Percentiles rank a stretch among this genome's conserved stretches.
These are phyloP conservation scores for Pinctada fucata DNA, from an alignment of 2,888 invertebrate genomes.

Conservation along the genomic window DNA sequence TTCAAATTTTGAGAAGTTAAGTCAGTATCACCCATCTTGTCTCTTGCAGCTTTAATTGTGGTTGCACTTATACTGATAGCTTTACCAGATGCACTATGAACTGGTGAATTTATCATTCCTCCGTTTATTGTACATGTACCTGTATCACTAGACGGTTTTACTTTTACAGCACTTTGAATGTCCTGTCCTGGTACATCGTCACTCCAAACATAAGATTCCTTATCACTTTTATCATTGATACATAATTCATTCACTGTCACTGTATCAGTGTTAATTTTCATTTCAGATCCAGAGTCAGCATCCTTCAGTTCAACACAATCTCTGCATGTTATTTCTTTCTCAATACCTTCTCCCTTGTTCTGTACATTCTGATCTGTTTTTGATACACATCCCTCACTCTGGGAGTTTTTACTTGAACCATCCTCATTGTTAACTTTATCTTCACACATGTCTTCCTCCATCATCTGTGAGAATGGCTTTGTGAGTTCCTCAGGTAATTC, in stretches of 20 bases:
- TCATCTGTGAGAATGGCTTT: too few relatives aligned
- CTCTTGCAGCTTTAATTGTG: constrained; percentile 34
- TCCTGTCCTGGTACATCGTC: constrained; percentile 55
- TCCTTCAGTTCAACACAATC: constrained; percentile 33
- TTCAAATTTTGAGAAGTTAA: background rate
- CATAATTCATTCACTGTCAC: constrained; percentile 36
- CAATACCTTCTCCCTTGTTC: too few relatives aligned
- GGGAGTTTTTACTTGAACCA: too few relatives aligned
- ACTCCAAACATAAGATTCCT: constrained; percentile 27
- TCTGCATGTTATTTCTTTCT: constrained; percentile 39
- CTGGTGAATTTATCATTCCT: background rate
- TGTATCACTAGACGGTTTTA: constrained; percentile 46
- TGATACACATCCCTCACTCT: too few relatives aligned
- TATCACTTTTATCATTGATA: too few relatives aligned
- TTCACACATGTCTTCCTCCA: background rate
- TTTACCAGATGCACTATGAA: constrained; percentile 44
- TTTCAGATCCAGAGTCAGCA: constrained; percentile 42
- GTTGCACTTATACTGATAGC: constrained; percentile 24
- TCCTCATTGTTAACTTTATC: too few relatives aligned
- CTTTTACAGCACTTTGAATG: constrained; percentile 41
- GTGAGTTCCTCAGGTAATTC: too few relatives aligned
- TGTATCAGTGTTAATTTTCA: constrained; percentile 40
- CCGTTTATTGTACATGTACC: constrained; percentile 17
- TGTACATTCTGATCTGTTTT: too few relatives aligned
- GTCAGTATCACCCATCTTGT: constrained; percentile 21